These are phyloP conservation scores for Coregonus sp. DNA, from an alignment of 2,797 vertebrate species.

Conservation along the genomic window DNA sequence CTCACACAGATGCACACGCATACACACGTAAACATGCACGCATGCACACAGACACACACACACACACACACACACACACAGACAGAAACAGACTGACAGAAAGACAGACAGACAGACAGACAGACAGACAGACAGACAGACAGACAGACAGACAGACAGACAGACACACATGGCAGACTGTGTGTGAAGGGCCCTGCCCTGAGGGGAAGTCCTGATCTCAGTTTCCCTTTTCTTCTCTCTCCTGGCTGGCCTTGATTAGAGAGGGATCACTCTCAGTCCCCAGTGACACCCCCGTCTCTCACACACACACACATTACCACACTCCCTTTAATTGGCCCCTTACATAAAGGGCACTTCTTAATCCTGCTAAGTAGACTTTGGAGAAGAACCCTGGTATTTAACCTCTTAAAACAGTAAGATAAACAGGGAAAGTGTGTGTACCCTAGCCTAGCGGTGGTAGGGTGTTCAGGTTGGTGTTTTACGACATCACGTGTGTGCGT, in stretches of 20 bases:
- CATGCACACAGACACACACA: too few species aligned
- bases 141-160: neutral
- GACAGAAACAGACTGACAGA: neutral
- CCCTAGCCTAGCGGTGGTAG: neutral
- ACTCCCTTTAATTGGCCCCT: neutral
- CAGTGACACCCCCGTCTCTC: neutral
- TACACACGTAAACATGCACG: too few species aligned
- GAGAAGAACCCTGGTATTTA: neutral
- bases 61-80: neutral
- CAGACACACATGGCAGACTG: neutral
- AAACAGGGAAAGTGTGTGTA: neutral
- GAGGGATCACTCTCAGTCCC: neutral
- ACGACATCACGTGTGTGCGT: conserved; percentile 43
- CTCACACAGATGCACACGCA: too few species aligned
- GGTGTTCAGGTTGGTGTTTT: conserved; percentile 19
- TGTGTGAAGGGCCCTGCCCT: conserved; percentile 1
- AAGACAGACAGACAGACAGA: neutral
- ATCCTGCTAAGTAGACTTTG: conserved; percentile 2
- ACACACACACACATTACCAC: neutral
- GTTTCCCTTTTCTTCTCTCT: neutral
- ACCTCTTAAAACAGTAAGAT: neutral
- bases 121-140: too few species aligned
- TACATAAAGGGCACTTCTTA: too few species aligned
- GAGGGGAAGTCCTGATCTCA: neutral
- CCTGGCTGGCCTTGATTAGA: neutral